These are phyloP conservation scores for Numenius arquata DNA, from an alignment of 2,113 vertebrate genomes.

Conservation along the genomic window DNA sequence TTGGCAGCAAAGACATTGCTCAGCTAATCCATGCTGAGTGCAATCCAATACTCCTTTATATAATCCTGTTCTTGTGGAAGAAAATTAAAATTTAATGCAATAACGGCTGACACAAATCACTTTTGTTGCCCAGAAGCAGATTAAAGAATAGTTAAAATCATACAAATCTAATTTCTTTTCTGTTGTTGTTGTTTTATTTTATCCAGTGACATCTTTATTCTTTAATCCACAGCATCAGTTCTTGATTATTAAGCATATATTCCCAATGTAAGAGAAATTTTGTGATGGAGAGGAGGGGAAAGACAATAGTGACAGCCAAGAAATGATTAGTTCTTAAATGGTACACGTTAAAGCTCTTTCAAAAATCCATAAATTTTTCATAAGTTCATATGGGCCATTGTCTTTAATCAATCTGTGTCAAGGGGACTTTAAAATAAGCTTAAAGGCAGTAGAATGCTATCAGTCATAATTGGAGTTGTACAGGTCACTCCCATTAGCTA, in stretches of 20 bases:
- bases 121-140: constrained; percentile 82
- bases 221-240: constrained; percentile 72
- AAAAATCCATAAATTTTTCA: constrained; percentile 71
- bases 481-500: neutral
- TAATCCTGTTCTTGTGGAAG: constrained; percentile 79
- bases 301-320: constrained; percentile 48
- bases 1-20: constrained; percentile 77
- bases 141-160: constrained; percentile 83
- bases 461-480: constrained; percentile 45
- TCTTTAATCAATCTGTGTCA: constrained; percentile 71
- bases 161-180: constrained; percentile 76
- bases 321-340: constrained; percentile 67
- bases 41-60: constrained; percentile 83
- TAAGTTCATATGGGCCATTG: constrained; percentile 41
- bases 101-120: constrained; percentile 83
- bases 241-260: constrained; percentile 74
- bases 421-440: constrained; percentile 68
- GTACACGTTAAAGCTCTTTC: constrained; percentile 56
- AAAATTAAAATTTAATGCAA: constrained; percentile 88
- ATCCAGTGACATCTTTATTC: constrained; percentile 70
- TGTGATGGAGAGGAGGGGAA: neutral
- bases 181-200: constrained; percentile 66
- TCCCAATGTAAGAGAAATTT: constrained; percentile 42
- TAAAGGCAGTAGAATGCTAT: constrained; percentile 59
- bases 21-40: constrained; percentile 81